phyloP scores from a whole-genome alignment of 2,888 invertebrate genomes.

The Apamea crenata region DNA sequence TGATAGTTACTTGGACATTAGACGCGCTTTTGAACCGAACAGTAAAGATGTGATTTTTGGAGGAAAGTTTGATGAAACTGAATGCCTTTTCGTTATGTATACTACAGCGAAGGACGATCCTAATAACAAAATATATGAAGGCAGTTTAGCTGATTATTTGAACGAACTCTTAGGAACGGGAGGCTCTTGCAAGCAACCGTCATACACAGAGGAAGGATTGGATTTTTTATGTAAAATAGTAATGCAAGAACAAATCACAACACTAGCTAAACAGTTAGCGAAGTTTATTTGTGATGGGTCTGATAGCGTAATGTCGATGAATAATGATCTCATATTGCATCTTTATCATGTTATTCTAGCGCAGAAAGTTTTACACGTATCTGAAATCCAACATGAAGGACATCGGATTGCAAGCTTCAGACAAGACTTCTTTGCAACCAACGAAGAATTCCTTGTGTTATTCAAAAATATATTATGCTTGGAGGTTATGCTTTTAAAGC shows the following conservation, averaged over 20 bases:
- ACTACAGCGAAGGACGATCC: constrained; percentile 33
- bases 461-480: constrained; percentile 1
- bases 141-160: not conserved
- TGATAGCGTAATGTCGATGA: no score
- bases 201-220: not conserved
- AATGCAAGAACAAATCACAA: constrained; percentile 19
- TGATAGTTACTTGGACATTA: constrained; percentile 46
- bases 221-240: constrained; percentile 1
- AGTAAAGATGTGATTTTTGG: not conserved
- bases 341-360: constrained; percentile 51
- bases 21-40: not conserved
- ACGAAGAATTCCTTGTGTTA: not conserved
- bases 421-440: not conserved
- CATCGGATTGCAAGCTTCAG: constrained; percentile 40
- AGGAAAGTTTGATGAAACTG: constrained; percentile 37
- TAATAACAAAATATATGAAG: not conserved
- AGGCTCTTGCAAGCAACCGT: not conserved
- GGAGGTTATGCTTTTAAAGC: not conserved
- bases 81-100: constrained; percentile 54
- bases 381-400: constrained; percentile 32
- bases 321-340: constrained; percentile 38
- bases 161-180: constrained; percentile 6
- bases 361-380: constrained; percentile 38
- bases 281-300: not conserved
- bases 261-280: constrained; percentile 8